Evolutionary conservation across 2,797 vertebrate genomes (phyloP), one percentile per base, ranked within the genome.

Genomic region (Rhinella marina): DNA sequence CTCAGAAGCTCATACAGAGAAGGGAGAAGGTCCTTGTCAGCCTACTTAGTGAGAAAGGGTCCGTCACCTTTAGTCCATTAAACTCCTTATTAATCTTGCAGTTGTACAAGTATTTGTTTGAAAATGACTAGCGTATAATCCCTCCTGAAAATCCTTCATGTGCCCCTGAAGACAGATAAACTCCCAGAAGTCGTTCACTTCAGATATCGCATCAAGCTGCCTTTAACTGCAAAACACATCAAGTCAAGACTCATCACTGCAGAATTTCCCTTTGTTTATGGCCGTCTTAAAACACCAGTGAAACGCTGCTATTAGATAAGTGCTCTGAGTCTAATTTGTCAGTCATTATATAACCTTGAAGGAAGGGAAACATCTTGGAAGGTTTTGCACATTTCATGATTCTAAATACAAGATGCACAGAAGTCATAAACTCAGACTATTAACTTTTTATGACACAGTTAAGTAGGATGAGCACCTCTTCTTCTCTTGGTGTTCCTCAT

Each of bases 311-410:
- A 61, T 76, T 84, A 84, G 82, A 84, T 84, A 76, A 84, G 82
- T 76, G 82, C 82, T 84, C 76, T 41, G 61, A 79, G 62, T 64
- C 50, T 68, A 79, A 79, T 86, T 56, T 86, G 48, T 64, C 61
- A 70, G 85, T 70, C 85, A 78, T 84, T 84, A 84, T 79, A 80
- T 86, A 79, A 79, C 76, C 76, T 79, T 78, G 48, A 68, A 86
- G 84, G 72, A 73, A 86, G 41, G 73, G 75, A 86, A 86, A 80
- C 61, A 50, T 79, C 75, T 32, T 29, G 50, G 70, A 62, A 25
- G 52, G 48, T 80, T 86, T 86, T 79, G 56, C 76, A 78, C 57
- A 85, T 85, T 72, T 19, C 50, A 83, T 23, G 61, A 79, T 27
- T 68, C 76, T 79, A 86, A 86, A 66, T 27, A 79, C 25, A 78